A percentile compares a stretch with the other conserved stretches of the same genome.
These are phyloP conservation scores for Mythimna impura DNA, from an alignment of 2,888 invertebrate species.

Conservation along the genomic window DNA sequence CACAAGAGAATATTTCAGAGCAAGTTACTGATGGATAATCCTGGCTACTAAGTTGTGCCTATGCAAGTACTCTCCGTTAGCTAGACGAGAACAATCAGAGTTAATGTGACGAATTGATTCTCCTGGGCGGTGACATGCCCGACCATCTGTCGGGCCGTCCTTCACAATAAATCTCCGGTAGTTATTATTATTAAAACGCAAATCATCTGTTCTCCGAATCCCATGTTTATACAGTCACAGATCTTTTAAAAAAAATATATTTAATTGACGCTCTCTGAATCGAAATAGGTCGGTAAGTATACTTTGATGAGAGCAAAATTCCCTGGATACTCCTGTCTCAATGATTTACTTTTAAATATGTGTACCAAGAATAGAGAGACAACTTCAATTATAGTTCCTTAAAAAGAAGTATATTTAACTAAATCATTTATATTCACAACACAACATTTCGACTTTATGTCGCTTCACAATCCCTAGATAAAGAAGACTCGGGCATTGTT, in stretches of 20 bases:
- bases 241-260: too few relatives aligned
- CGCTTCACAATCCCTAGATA: constrained; percentile 35
- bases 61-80: too few relatives aligned
- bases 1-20: too few relatives aligned
- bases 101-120: too few relatives aligned
- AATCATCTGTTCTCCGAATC: background rate
- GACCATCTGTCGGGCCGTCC: too few relatives aligned
- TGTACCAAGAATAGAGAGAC: background rate
- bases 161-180: too few relatives aligned
- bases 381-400: background rate
- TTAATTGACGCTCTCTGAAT: background rate
- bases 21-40: too few relatives aligned
- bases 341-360: background rate
- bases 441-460: constrained; percentile 36
- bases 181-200: background rate
- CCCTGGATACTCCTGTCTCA: background rate
- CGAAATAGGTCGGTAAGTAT: background rate
- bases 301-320: background rate
- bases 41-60: too few relatives aligned
- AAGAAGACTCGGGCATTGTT: constrained; percentile 45
- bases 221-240: background rate
- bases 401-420: background rate
- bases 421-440: constrained; percentile 38
- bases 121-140: too few relatives aligned
- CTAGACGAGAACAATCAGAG: too few relatives aligned